These are phyloP conservation scores for Callocephalon fimbriatum DNA, from an alignment of 2,113 vertebrate genomes.

Conservation along the genomic window DNA sequence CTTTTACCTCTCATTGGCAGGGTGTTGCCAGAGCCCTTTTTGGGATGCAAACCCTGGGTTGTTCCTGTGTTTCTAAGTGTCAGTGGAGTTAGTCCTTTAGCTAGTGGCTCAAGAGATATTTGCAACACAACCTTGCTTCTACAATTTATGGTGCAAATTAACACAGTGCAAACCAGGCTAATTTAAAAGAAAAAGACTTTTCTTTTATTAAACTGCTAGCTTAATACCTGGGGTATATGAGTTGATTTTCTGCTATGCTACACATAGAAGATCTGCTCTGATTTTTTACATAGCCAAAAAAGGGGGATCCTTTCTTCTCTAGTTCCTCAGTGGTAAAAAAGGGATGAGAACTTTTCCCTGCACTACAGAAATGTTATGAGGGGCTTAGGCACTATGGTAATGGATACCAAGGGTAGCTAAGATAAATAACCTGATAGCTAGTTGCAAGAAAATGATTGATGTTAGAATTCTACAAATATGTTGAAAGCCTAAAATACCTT, in stretches of 20 bases:
- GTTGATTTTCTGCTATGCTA: not conserved
- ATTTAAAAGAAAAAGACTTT: not conserved
- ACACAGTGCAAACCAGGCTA: not conserved
- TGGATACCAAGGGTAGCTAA: constrained; percentile 43
- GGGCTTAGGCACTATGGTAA: constrained; percentile 38
- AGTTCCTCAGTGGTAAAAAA: not conserved
- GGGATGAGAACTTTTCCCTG: not conserved
- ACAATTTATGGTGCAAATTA: not conserved
- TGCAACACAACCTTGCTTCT: not conserved
- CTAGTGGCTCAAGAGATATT: not conserved
- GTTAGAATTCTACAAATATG: constrained; percentile 64
- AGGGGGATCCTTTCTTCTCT: not conserved
- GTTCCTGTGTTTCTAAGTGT: not conserved
- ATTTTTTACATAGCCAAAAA: not conserved
- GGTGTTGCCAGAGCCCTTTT: not conserved
- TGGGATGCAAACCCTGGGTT: not conserved
- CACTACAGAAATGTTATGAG: not conserved
- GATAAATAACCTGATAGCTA: constrained; percentile 64
- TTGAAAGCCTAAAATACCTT: constrained; percentile 72
- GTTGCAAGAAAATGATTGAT: constrained; percentile 67
- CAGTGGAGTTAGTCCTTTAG: not conserved
- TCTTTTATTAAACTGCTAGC: not conserved
- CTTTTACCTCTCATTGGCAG: not conserved
- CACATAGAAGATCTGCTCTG: not conserved
- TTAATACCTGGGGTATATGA: not conserved